phyloP scores from a whole-genome alignment of 2,797 vertebrate species.

The Melanotaenia parkinsoni region DNA sequence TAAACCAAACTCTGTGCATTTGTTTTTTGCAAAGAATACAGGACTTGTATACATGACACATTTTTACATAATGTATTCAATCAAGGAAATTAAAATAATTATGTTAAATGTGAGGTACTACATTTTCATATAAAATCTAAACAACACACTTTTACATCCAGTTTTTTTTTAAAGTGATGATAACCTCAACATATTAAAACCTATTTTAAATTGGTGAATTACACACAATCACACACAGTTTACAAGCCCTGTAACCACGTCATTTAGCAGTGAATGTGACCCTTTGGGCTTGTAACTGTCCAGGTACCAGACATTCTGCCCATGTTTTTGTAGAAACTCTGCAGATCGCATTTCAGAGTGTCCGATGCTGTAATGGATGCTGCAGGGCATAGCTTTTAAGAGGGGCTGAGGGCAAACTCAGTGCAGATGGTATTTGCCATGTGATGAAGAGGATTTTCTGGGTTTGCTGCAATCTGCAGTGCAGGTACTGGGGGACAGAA shows the following conservation, averaged over 20 bases:
- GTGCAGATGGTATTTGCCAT: constrained; percentile 79
- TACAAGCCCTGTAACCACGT: background rate
- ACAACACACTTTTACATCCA: background rate
- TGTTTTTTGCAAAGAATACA: background rate
- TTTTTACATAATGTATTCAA: background rate
- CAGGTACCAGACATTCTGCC: constrained; percentile 45
- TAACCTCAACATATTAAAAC: background rate
- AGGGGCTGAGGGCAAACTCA: constrained; percentile 65
- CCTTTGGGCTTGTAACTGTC: constrained; percentile 4
- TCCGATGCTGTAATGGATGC: constrained; percentile 50
- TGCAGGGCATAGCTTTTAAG: constrained; percentile 56
- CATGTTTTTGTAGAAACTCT: constrained; percentile 39
- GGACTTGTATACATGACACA: background rate
- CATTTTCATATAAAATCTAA: background rate
- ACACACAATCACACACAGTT: constrained; percentile 12
- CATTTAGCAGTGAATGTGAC: constrained; percentile 21
- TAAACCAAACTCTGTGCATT: constrained; percentile 1
- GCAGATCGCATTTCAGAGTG: constrained; percentile 19
- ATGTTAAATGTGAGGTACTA: background rate
- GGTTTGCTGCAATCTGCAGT: constrained; percentile 77
- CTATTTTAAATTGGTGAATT: background rate
- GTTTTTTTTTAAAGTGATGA: background rate
- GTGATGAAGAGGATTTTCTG: constrained; percentile 78
- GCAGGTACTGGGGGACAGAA: constrained; percentile 50
- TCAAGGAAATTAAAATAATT: background rate